Percentiles rank a stretch among this genome's conserved stretches.
phyloP scores from a whole-genome alignment of 2,113 vertebrate genomes.

The Theropithecus gelada region DNA sequence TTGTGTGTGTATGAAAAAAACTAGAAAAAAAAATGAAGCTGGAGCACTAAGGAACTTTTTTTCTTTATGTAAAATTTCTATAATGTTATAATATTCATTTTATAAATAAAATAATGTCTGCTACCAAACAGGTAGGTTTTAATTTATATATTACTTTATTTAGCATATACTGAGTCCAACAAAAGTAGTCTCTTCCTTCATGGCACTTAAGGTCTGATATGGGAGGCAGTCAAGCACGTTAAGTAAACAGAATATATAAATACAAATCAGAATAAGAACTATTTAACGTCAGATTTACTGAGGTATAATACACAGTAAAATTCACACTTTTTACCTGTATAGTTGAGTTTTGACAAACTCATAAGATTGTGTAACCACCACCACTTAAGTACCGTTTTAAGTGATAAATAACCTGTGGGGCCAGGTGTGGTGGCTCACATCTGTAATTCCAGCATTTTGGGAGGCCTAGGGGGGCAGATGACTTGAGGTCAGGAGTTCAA shows the following conservation, averaged over 20 bases:
- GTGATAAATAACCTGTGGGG: neutral
- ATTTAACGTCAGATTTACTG: neutral
- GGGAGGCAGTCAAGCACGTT: neutral
- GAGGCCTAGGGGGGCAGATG: too few species aligned
- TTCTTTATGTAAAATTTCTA: neutral
- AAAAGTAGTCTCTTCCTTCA: slow-evolving; percentile 12
- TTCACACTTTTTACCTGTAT: neutral
- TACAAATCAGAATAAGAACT: slow-evolving; percentile 10
- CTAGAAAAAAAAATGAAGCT: neutral
- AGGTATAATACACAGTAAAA: slow-evolving; percentile 8
- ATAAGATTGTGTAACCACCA: neutral
- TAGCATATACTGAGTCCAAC: neutral
- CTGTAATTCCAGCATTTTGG: too few species aligned
- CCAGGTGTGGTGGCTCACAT: too few species aligned
- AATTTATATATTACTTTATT: slow-evolving; percentile 18
- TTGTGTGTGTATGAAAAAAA: slow-evolving; percentile 6
- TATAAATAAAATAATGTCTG: slow-evolving; percentile 13
- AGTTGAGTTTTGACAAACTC: slow-evolving; percentile 38
- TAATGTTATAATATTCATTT: neutral
- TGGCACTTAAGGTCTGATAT: neutral
- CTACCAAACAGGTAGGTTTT: neutral
- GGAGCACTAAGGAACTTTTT: neutral
- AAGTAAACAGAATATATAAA: neutral
- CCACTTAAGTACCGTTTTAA: neutral
- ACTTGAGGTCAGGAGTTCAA: too few species aligned